Evolutionary conservation across 2,113 vertebrate genomes (phyloP), one percentile per base, ranked within the genome.

Genomic region (Saguinus midas): DNA sequence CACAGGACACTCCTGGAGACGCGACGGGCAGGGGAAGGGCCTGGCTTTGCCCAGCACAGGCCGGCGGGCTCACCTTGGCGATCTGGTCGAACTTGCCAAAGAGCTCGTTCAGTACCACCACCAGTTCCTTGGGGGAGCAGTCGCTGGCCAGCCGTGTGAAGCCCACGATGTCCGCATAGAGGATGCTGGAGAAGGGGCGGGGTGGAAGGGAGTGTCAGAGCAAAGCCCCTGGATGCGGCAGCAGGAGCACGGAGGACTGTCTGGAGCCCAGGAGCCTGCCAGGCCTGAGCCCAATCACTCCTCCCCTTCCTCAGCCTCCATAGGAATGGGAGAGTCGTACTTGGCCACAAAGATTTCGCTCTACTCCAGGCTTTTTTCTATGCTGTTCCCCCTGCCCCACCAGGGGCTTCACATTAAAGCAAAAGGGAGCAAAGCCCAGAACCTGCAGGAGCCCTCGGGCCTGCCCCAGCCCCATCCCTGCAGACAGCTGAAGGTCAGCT

Each of bases 21-120:
- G 16, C 16, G 5, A 14, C 6, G 6, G 32, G 61, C 61, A 64
- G 27, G 2, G 61, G 27, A 64, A 32, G 66, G 66, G 29, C 43
- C 43, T 48, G 43, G 43, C 75, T 32, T 32, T 32, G 27, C 75
- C 73, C 43, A 16, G 76, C 25, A 6, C 3, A 1, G 48, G 32
- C 25, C 9, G 0, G 37, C 0, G 0, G 6, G 78, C 98, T 98
- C 97, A 99, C 99, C 99, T 99, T 99, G 89, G 99, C 99, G 78
- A 99, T 99, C 98, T 99, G 99, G 98, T 99, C 99, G 96, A 99
- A 99, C 97, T 99, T 99, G 11, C 99, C 99, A 81, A 99, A 99
- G 82, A 99, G 98, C 64, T 99, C 99, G 16, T 99, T 99, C 94
- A 99, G 98, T 99, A 99, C 99, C 91, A 99, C 99, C 61, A 99